A percentile compares a stretch with the other conserved stretches of the same genome.
Evolutionary conservation across 2,113 vertebrate species (phyloP).

Genomic region (Antennarius striatus): DNA sequence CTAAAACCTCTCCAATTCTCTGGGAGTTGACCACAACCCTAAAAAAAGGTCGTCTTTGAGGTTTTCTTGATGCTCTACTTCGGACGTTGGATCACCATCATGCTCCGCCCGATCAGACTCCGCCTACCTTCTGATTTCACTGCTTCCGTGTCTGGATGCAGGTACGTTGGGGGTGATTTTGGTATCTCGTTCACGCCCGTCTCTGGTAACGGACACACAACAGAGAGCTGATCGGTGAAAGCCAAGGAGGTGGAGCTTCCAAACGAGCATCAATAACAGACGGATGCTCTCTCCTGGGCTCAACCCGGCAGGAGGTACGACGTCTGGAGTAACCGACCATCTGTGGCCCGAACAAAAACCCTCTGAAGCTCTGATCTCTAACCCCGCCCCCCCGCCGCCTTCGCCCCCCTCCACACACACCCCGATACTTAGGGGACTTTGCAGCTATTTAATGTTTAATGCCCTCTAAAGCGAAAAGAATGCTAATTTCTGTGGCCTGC

Average conservation of each 20-base stretch:
- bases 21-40: too few species aligned
- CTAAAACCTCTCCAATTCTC: too few species aligned
- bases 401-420: slow-evolving; percentile 26
- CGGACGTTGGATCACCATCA: too few species aligned
- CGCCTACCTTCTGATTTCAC: too few species aligned
- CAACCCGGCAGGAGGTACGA: slow-evolving; percentile 59
- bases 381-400: slow-evolving; percentile 16
- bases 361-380: slow-evolving; percentile 64
- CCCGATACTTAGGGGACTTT: slow-evolving; percentile 70
- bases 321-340: slow-evolving; percentile 51
- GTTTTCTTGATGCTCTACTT: too few species aligned
- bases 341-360: slow-evolving; percentile 68
- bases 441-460: slow-evolving; percentile 80
- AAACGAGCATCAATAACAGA: slow-evolving; percentile 76
- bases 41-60: too few species aligned
- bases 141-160: too few species aligned
- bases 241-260: slow-evolving; percentile 42
- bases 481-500: slow-evolving; percentile 81
- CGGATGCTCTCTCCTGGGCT: slow-evolving; percentile 57
- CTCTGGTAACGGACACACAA: slow-evolving; percentile 38
- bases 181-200: neutral
- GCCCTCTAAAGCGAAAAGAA: slow-evolving; percentile 76
- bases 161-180: too few species aligned
- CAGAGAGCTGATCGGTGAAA: slow-evolving; percentile 50
- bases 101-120: too few species aligned